Evolutionary conservation across 2,888 invertebrate genomes (phyloP).

Genomic region (Cephus runcator): DNA sequence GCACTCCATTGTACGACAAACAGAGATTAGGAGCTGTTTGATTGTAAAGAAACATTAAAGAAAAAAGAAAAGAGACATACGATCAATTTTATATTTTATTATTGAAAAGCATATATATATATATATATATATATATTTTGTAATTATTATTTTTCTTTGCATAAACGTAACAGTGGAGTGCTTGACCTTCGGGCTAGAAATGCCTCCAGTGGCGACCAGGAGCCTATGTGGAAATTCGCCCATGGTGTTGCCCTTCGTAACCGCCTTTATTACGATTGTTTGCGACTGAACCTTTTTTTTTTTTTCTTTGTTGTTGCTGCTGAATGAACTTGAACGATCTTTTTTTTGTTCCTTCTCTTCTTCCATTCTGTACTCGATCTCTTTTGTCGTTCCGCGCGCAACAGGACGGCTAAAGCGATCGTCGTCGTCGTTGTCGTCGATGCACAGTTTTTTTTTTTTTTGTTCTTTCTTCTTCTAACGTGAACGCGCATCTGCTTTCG

Average conservation of each 20-base stretch:
- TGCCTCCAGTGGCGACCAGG: conserved; percentile 45
- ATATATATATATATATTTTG: background rate
- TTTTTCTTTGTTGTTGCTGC: background rate
- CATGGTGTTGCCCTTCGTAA: conserved; percentile 43
- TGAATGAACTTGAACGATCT: background rate
- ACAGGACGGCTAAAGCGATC: background rate
- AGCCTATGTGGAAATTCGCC: conserved; percentile 66
- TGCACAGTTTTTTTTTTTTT: background rate
- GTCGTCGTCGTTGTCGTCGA: background rate
- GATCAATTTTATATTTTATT: background rate
- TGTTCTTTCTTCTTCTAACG: background rate
- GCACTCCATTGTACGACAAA: conserved; percentile 5
- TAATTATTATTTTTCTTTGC: background rate
- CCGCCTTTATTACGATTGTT: background rate
- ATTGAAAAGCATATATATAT: no score
- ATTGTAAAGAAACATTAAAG: background rate
- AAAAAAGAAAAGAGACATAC: background rate
- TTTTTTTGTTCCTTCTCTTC: background rate
- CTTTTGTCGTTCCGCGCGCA: background rate
- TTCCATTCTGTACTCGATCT: background rate
- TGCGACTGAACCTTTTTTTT: background rate
- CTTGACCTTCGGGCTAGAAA: background rate
- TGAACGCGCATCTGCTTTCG: background rate
- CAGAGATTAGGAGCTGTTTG: background rate
- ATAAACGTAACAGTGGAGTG: background rate